These are phyloP conservation scores for Drosophila aff. DNA, from an alignment of 1,140 invertebrate species.

Conservation along the genomic window DNA sequence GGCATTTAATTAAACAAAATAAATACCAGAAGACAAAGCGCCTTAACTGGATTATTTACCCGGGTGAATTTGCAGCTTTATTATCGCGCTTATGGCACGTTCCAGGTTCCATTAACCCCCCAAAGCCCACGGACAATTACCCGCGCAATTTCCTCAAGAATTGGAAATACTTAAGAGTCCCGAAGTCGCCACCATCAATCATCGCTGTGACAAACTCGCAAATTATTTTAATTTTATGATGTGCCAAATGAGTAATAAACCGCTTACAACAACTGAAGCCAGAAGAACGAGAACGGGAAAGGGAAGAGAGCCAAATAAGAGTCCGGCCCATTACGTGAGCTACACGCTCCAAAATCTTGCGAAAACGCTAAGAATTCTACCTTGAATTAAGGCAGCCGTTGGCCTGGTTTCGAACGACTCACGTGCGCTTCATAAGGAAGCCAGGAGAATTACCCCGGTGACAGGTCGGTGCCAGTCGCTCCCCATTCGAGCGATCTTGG, in stretches of 20 bases:
- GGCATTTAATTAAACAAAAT: constrained; percentile 17
- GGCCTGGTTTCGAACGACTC: constrained; percentile 52
- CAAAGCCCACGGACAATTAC: constrained; percentile 31
- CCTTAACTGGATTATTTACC: constrained; percentile 19
- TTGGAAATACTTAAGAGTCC: constrained; percentile 19
- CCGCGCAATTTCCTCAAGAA: constrained; percentile 40
- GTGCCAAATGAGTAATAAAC: constrained; percentile 62
- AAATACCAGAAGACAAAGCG: constrained; percentile 17
- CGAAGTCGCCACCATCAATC: constrained; percentile 60
- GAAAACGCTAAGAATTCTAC: constrained; percentile 35
- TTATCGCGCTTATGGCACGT: constrained; percentile 21
- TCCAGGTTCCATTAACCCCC: constrained; percentile 47
- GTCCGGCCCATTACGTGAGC: constrained; percentile 55
- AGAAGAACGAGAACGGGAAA: constrained; percentile 10
- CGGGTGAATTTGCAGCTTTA: not conserved
- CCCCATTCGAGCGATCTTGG: constrained; percentile 8
- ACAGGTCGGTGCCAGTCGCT: constrained; percentile 8
- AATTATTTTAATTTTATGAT: constrained; percentile 60
- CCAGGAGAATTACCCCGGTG: constrained; percentile 7
- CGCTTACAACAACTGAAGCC: constrained; percentile 18
- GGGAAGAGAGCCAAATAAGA: constrained; percentile 43
- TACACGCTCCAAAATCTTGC: constrained; percentile 67
- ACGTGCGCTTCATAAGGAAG: constrained; percentile 48
- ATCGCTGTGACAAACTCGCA: constrained; percentile 53
- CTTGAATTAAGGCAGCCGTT: constrained; percentile 31